Conservation (phyloP, 2,113 vertebrate genomes). For the Tragulus kanchil region DNA sequence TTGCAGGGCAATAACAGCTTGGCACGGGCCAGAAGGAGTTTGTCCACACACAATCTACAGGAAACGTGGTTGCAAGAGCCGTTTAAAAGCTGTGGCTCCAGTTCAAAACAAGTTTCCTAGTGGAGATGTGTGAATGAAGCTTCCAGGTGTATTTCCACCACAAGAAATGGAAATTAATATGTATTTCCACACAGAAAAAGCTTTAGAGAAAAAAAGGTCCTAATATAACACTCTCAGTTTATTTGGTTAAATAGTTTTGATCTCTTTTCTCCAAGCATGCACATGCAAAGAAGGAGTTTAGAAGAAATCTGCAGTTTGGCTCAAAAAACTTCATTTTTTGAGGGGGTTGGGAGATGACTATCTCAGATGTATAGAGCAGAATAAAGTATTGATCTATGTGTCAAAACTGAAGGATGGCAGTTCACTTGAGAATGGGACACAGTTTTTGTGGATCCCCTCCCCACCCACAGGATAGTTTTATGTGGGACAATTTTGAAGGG, state of each 20-base stretch:
- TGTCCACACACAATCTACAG: neutral
- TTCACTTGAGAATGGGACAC: neutral
- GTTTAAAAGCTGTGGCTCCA: slow-evolving; percentile 18
- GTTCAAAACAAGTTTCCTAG: slow-evolving; percentile 48
- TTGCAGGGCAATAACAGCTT: neutral
- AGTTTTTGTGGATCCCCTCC: neutral
- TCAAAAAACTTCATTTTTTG: slow-evolving; percentile 31
- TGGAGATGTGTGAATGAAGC: neutral
- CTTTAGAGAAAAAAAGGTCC: neutral
- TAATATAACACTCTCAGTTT: slow-evolving; percentile 14
- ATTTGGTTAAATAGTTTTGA: neutral
- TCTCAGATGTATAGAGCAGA: neutral
- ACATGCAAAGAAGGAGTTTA: neutral
- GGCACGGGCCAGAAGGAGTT: neutral
- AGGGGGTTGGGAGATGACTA: neutral
- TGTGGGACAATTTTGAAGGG: neutral
- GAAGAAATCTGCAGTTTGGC: neutral
- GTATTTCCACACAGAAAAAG: slow-evolving; percentile 43
- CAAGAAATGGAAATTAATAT: slow-evolving; percentile 46
- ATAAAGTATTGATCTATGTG: neutral
- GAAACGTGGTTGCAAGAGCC: neutral
- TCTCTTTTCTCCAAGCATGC: neutral
- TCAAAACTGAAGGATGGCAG: neutral
- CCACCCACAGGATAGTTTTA: neutral
- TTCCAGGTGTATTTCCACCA: too few relatives aligned